Base-by-base conservation (phyloP, 2,113 vertebrate genomes). In the Alethe castanea region DNA sequence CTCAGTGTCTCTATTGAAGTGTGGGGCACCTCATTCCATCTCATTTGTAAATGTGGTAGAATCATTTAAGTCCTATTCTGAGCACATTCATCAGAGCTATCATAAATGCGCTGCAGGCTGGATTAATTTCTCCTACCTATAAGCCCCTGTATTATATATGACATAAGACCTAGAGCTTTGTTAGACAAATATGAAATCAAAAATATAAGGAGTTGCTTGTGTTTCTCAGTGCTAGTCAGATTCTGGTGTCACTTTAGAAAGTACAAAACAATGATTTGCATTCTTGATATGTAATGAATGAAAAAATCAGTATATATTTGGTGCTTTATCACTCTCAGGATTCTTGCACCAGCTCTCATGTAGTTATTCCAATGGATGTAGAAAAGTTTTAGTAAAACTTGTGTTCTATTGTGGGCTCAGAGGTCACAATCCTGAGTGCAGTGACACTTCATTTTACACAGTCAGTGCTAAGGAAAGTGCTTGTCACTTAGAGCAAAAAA, bases 281-380 rank as follows among this genome's bases (percentile, higher is more conserved):
- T 94, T 94, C 85, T 94, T 96, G 92, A 92, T 96, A 92, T 76
- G 62, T 69, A 96, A 88, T 83, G 67, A 93, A 92, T 86, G 71
- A 84, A 29, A 48, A 77, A 54, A 42, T 60, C 50, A 74, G 11
- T 77, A 81, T 79, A 77, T 89, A 57, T 88, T 74, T 78, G 42
- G 5, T 92, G 45, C 36, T 95, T 92, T 93, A 88, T 94, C 88
- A 66, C 40, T 96, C 86, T 65, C 91, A 87, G 56, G 9, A 81
- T 90, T 94, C 79, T 92, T 86, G 57, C n/a, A 54, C 25, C 67
- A 70, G 31, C 24, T 90, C 14, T 5, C 19, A 80, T 36, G 72
- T 29, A 89, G 61, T 93, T 56, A 91, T 94, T 97, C 29, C 33
- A 65, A 52, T 38, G 12, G 52, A 65, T 83, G 70, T 59, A 90